phyloP scores from a whole-genome alignment of 2,888 invertebrate genomes.

The Drosophila infuscata region DNA sequence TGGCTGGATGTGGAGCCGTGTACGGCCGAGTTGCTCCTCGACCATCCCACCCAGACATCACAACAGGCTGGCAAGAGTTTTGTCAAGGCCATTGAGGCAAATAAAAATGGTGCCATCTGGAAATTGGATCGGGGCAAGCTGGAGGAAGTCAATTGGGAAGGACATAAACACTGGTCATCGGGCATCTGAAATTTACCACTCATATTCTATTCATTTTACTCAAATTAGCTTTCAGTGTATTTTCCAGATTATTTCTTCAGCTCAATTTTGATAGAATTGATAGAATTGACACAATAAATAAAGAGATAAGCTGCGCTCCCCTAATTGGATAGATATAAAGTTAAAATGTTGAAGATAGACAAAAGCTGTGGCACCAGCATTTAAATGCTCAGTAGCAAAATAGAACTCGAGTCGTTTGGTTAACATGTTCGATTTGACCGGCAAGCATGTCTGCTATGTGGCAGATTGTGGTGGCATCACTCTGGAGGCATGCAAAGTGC shows the following conservation, averaged over 20 bases:
- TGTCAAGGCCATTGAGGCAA: constrained; percentile 76
- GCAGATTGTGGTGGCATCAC: constrained; percentile 82
- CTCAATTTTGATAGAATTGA: constrained; percentile 11
- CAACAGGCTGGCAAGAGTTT: constrained; percentile 75
- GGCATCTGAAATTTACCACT: neutral
- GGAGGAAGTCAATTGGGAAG: constrained; percentile 55
- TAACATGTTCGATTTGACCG: constrained; percentile 70
- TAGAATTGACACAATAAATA: constrained; percentile 30
- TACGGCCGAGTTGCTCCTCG: constrained; percentile 45
- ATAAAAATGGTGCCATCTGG: constrained; percentile 82
- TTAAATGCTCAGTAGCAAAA: constrained; percentile 38
- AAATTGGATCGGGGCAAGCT: constrained; percentile 76
- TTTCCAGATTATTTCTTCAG: neutral
- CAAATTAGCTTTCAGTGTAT: neutral
- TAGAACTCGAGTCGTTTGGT: constrained; percentile 20
- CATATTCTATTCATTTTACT: neutral
- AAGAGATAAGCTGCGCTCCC: constrained; percentile 45
- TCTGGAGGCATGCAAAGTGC: constrained; percentile 74
- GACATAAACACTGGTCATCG: constrained; percentile 59
- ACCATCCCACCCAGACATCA: constrained; percentile 55
- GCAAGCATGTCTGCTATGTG: constrained; percentile 79
- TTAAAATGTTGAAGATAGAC: neutral
- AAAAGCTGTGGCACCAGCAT: constrained; percentile 5
- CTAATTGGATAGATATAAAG: constrained; percentile 63
- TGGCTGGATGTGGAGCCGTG: constrained; percentile 66